Percentiles rank a stretch among this genome's conserved stretches.
These are phyloP conservation scores for Cheilosia pagana DNA, from an alignment of 2,888 invertebrate genomes.

Conservation along the genomic window DNA sequence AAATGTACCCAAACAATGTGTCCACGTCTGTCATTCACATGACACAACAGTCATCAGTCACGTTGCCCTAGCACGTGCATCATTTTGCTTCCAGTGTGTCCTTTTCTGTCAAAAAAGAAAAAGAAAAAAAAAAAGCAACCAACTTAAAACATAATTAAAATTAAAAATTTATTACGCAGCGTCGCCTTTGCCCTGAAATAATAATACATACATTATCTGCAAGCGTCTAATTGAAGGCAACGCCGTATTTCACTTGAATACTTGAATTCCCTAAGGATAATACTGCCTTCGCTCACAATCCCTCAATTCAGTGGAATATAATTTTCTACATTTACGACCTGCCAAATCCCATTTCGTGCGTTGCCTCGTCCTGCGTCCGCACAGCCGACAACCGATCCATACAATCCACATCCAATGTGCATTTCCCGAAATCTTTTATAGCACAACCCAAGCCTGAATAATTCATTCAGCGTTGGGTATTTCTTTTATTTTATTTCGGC, in stretches of 20 bases:
- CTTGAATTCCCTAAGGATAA: conserved; percentile 31
- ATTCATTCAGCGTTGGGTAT: conserved; percentile 54
- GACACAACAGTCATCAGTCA: conserved; percentile 20
- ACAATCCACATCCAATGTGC: conserved; percentile 40
- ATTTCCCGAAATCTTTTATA: conserved; percentile 65
- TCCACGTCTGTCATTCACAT: conserved; percentile 3
- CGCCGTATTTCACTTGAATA: neutral
- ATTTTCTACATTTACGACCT: conserved; percentile 57
- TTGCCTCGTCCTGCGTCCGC: conserved; percentile 1
- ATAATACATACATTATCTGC: conserved; percentile 30
- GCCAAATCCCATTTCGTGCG: conserved; percentile 53
- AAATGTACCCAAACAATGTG: too few species aligned
- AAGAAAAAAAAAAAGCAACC: conserved; percentile 13
- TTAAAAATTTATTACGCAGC: conserved; percentile 62
- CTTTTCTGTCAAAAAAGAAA: neutral
- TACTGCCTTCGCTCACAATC: conserved; percentile 25
- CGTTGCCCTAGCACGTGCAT: conserved; percentile 37
- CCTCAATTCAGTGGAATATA: conserved; percentile 53
- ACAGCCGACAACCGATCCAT: neutral
- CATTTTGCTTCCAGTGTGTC: neutral
- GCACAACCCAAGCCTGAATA: conserved; percentile 58
- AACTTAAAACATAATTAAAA: conserved; percentile 54
- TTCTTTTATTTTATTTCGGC: neutral
- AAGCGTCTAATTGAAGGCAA: conserved; percentile 60
- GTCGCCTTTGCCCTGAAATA: conserved; percentile 16